A percentile compares a stretch with the other conserved stretches of the same genome.
Conservation (phyloP, 2,797 vertebrate genomes). For the Ctenopoma multispine region DNA sequence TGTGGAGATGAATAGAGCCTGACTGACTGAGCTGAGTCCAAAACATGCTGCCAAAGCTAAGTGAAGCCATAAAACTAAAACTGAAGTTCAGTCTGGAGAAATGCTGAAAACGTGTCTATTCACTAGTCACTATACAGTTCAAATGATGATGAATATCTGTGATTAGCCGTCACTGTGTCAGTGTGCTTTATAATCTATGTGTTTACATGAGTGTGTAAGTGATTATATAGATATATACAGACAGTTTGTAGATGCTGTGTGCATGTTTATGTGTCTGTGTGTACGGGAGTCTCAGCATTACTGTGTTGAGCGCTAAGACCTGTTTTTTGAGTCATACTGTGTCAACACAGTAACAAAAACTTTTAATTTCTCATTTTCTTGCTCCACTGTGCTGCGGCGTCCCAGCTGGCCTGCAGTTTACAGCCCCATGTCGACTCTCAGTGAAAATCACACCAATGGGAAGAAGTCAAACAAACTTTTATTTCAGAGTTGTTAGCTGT, state of each 20-base stretch:
- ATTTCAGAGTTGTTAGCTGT: neutral
- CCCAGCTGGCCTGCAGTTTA: conserved; percentile 16
- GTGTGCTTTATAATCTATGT: neutral
- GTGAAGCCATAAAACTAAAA: neutral
- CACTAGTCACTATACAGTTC: too few relatives aligned
- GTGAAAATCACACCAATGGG: neutral
- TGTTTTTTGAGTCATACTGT: conserved; percentile 5
- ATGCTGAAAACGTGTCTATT: too few relatives aligned
- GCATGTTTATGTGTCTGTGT: neutral
- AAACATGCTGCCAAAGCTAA: conserved; percentile 26
- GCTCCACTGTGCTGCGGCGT: neutral
- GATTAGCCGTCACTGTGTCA: neutral
- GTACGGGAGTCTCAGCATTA: neutral
- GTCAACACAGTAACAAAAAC: neutral
- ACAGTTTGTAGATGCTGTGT: too few relatives aligned
- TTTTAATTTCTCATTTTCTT: conserved; percentile 20
- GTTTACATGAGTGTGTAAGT: neutral
- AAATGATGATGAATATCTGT: neutral
- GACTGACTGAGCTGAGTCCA: neutral
- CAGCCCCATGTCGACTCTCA: neutral
- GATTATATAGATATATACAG: too few relatives aligned
- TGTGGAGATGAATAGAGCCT: neutral
- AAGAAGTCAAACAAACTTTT: neutral
- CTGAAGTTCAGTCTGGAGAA: neutral
- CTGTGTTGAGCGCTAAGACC: neutral